Conservation (phyloP, 1,140 invertebrate species). For the Elysia chlorotica region DNA sequence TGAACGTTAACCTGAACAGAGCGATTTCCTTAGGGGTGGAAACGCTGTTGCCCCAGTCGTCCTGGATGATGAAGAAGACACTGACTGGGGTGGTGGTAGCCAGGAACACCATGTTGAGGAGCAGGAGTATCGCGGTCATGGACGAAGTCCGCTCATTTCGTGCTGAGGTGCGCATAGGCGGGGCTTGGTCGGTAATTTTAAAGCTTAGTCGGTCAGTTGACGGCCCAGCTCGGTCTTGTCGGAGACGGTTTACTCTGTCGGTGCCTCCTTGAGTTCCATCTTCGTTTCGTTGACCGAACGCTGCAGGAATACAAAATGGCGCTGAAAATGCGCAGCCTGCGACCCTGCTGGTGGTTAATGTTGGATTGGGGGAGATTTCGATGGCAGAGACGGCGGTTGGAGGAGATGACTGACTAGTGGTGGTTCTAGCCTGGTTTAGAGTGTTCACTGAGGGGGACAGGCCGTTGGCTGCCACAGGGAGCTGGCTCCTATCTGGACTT, state of each 20-base stretch:
- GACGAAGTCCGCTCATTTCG: constrained; percentile 19
- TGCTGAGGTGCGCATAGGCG: not conserved
- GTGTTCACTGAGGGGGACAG: not conserved
- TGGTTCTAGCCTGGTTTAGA: not conserved
- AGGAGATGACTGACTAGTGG: too few relatives aligned
- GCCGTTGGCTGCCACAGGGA: not conserved
- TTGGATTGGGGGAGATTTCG: too few relatives aligned
- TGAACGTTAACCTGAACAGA: constrained; percentile 3
- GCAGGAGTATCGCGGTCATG: constrained; percentile 34
- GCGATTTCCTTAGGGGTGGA: not conserved
- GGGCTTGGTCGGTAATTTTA: not conserved
- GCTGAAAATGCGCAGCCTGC: too few relatives aligned
- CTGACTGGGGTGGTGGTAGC: constrained; percentile 33
- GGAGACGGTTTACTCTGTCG: not conserved
- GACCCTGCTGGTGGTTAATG: too few relatives aligned
- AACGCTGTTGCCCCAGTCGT: constrained; percentile 12
- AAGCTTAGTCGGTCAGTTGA: not conserved
- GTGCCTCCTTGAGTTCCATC: too few relatives aligned
- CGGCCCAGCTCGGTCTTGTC: not conserved
- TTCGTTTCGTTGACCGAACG: not conserved
- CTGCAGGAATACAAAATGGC: too few relatives aligned
- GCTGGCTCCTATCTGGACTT: not conserved
- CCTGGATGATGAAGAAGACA: constrained; percentile 33
- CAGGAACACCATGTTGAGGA: constrained; percentile 36
- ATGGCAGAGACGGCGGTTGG: too few relatives aligned